Conservation (phyloP, 1,140 invertebrate species). For the Brachionus plicatilis region DNA sequence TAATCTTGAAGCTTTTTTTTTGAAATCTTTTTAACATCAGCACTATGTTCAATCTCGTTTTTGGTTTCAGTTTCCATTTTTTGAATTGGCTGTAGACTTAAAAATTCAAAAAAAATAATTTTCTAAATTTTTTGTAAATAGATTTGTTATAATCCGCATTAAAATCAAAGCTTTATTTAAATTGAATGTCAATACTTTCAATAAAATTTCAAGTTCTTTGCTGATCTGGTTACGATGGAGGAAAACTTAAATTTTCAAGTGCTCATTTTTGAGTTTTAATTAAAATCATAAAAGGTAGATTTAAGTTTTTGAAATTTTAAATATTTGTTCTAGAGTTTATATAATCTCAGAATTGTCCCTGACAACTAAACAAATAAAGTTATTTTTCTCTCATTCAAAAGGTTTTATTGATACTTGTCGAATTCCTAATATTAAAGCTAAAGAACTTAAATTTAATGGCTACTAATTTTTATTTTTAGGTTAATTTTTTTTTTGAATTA, state of each 20-base stretch:
- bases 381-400: not conserved
- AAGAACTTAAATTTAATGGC: not conserved
- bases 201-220: not conserved
- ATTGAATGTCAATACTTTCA: not conserved
- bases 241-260: not conserved
- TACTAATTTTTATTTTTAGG: not conserved
- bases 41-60: not conserved
- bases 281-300: not conserved
- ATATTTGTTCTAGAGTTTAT: not conserved
- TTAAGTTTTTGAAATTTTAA: not conserved
- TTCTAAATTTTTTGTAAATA: not conserved
- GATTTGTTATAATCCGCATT: not conserved
- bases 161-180: not conserved
- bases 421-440: not conserved
- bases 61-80: not conserved
- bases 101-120: not conserved
- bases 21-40: not conserved
- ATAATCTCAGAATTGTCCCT: constrained; percentile 16
- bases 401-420: not conserved
- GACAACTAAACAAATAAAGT: constrained; percentile 28
- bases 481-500: no score
- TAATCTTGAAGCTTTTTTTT: not conserved
- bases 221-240: not conserved
- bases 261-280: not conserved
- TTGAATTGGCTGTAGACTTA: no score